Percentiles rank a stretch among this genome's conserved stretches.
Conservation (phyloP, 2,113 vertebrate species). For the Regulus satrapa region DNA sequence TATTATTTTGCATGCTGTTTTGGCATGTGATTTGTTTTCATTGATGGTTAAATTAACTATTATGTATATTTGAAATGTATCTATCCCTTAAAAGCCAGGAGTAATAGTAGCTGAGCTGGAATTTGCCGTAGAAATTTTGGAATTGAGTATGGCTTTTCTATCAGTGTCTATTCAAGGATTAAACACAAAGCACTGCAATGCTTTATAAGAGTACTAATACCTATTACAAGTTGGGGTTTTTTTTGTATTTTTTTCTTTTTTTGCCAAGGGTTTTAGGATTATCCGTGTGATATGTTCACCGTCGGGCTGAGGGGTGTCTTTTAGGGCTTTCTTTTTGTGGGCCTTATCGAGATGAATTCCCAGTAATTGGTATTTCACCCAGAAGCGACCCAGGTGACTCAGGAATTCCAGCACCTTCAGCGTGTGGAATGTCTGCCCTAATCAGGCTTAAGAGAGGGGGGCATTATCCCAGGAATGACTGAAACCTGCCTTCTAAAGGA, state of each 20-base stretch:
- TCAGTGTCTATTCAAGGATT: not conserved
- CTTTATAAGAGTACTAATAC: not conserved
- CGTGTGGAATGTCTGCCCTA: slow-evolving; percentile 3
- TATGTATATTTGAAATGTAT: not conserved
- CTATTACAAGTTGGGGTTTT: not conserved
- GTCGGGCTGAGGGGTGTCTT: not conserved
- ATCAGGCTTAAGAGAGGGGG: not conserved
- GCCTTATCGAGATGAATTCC: not conserved
- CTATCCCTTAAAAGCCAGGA: not conserved
- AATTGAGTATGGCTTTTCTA: not conserved
- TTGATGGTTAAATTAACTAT: not conserved
- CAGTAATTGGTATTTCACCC: slow-evolving; percentile 42
- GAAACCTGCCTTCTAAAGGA: not conserved
- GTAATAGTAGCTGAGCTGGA: not conserved
- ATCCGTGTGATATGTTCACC: not conserved
- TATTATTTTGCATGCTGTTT: not conserved
- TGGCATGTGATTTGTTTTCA: not conserved
- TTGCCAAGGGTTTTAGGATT: not conserved
- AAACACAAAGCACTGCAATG: not conserved
- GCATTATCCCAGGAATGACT: not conserved
- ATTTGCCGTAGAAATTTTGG: not conserved
- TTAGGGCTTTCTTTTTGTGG: not conserved
- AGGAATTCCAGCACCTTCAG: slow-evolving; percentile 32
- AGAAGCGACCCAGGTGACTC: slow-evolving; percentile 32
- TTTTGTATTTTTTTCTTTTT: not conserved